phyloP scores from a whole-genome alignment of 2,797 vertebrate species.

The Coendou prehensilis region DNA sequence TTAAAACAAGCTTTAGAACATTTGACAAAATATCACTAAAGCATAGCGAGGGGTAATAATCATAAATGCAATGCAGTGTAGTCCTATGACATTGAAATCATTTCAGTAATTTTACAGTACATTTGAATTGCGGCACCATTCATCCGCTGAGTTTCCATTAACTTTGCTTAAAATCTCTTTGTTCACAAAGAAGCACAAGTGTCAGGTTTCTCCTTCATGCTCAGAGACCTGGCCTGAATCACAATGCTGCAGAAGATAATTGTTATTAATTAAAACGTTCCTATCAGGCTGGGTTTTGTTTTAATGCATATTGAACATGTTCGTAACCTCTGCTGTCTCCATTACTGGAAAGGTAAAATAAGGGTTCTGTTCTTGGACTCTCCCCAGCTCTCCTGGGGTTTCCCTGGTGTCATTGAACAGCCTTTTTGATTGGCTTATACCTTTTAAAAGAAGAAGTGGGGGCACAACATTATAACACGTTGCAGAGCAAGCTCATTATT shows the following conservation, averaged over 20 bases:
- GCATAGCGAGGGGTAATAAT: constrained; percentile 86
- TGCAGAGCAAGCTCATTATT: constrained; percentile 84
- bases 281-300: constrained; percentile 77
- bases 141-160: constrained; percentile 89
- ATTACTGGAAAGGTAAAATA: constrained; percentile 70
- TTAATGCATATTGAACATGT: constrained; percentile 75
- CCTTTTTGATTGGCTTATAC: constrained; percentile 68
- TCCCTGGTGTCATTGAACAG: constrained; percentile 77
- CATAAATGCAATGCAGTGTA: constrained; percentile 80
- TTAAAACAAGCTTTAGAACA: constrained; percentile 72
- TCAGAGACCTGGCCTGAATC: constrained; percentile 85
- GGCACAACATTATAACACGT: not conserved
- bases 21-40: constrained; percentile 88
- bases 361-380: constrained; percentile 69
- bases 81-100: constrained; percentile 89
- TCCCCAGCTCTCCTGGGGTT: not conserved
- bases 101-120: constrained; percentile 90
- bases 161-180: constrained; percentile 87
- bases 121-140: constrained; percentile 86
- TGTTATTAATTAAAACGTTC: constrained; percentile 90
- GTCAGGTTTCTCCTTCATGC: constrained; percentile 91
- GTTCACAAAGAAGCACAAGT: constrained; percentile 82
- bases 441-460: constrained; percentile 17
- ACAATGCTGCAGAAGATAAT: constrained; percentile 84
- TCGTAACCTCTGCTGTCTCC: constrained; percentile 58